These are phyloP conservation scores for Spondyliosoma cantharus DNA, from an alignment of 2,797 vertebrate genomes.

Conservation along the genomic window DNA sequence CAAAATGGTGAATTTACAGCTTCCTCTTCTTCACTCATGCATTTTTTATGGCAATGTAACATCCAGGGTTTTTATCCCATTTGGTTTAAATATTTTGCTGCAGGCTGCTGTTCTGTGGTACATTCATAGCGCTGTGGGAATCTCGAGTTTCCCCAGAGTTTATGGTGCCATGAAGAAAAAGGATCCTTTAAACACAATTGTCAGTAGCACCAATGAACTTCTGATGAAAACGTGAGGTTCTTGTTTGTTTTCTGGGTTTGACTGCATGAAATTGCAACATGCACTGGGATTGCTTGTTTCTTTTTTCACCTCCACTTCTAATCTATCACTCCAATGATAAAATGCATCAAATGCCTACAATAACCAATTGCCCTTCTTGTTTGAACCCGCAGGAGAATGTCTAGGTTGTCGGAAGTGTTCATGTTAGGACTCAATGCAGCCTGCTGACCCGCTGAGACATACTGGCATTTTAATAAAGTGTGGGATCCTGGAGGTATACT, in stretches of 20 bases:
- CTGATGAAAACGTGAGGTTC: not conserved
- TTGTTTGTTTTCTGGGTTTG: not conserved
- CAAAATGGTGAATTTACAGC: conserved; percentile 23
- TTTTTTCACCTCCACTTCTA: not conserved
- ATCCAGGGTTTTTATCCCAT: conserved; percentile 22
- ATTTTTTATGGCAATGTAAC: conserved; percentile 30
- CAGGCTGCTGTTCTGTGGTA: conserved; percentile 24
- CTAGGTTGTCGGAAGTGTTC: conserved; percentile 1
- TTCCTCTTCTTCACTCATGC: conserved; percentile 20
- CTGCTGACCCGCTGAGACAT: conserved; percentile 48
- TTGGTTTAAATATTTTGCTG: conserved; percentile 40
- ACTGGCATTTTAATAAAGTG: conserved; percentile 65
- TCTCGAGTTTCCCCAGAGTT: not conserved
- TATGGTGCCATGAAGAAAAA: conserved; percentile 3
- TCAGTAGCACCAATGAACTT: not conserved
- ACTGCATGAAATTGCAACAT: not conserved
- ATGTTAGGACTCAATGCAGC: conserved; percentile 33
- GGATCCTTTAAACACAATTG: not conserved
- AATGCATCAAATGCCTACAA: not conserved
- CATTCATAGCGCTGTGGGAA: conserved; percentile 12
- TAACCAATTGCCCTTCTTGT: not conserved
- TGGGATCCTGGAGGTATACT: conserved; percentile 24
- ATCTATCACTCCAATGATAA: not conserved
- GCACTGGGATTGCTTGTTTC: too few relatives aligned
- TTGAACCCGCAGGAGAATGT: conserved; percentile 21